Conservation (phyloP, 35 echinoderm and acorn worm species). For the Stichopus chloronotus region DNA sequence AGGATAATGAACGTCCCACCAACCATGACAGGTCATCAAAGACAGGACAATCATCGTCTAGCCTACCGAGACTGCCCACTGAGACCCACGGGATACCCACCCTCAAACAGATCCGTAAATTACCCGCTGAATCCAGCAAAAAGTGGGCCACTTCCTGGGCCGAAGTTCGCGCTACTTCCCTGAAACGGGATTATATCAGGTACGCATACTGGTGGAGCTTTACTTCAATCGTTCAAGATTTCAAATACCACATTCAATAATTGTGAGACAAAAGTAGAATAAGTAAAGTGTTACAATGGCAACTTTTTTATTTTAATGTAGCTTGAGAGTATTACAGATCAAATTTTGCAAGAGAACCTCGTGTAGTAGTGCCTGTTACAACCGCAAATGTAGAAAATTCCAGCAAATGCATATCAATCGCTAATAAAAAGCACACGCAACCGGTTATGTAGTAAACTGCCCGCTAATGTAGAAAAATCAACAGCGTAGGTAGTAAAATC, state of each 20-base stretch:
- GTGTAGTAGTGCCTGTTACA: too few relatives aligned
- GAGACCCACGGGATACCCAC: conserved; percentile 39
- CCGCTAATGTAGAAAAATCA: too few relatives aligned
- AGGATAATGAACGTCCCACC: conserved; percentile 12
- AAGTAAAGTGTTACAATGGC: not conserved
- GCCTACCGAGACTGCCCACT: conserved; percentile 11
- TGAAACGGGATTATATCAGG: conserved; percentile 8
- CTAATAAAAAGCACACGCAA: too few relatives aligned
- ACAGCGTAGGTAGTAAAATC: too few relatives aligned
- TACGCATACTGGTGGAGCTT: conserved; percentile 1
- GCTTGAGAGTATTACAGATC: too few relatives aligned
- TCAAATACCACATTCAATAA: not conserved
- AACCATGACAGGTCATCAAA: conserved; percentile 64
- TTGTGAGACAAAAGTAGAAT: not conserved
- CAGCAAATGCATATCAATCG: too few relatives aligned
- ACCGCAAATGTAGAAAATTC: too few relatives aligned
- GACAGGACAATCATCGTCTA: not conserved
- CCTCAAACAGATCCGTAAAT: conserved; percentile 11
- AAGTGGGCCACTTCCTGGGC: conserved; percentile 78
- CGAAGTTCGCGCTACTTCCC: conserved; percentile 45
- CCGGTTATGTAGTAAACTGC: too few relatives aligned
- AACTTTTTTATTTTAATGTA: too few relatives aligned
- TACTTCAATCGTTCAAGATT: not conserved
- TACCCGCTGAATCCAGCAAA: conserved; percentile 20
- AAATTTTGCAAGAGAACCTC: too few relatives aligned